Evolutionary conservation across 2,113 vertebrate species (phyloP).

Genomic region (Phoxinus phoxinus): DNA sequence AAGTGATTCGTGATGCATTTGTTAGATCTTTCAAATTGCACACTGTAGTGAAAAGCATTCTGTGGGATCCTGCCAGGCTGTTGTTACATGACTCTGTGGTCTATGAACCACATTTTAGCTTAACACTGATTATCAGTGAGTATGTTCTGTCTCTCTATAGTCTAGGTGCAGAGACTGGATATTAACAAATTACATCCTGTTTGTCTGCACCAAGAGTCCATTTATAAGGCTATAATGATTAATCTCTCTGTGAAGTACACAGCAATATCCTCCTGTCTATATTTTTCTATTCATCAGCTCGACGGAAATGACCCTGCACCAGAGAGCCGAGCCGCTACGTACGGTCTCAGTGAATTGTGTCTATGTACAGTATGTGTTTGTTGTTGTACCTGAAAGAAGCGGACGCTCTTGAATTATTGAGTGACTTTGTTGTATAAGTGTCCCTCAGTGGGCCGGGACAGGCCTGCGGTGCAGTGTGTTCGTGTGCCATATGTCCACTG

Average conservation of each 20-base stretch:
- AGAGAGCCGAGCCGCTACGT: not conserved
- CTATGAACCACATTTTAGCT: not conserved
- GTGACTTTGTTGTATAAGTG: conserved; percentile 55
- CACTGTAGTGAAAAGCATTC: conserved; percentile 17
- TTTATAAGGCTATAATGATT: conserved; percentile 35
- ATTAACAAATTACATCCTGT: conserved; percentile 41
- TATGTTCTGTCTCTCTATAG: not conserved
- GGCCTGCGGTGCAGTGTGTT: conserved; percentile 46
- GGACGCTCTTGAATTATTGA: conserved; percentile 53
- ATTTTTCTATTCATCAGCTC: conserved; percentile 22
- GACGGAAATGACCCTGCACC: conserved; percentile 19
- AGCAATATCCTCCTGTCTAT: conserved; percentile 24
- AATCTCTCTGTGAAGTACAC: conserved; percentile 22
- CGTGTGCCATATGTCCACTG: conserved; percentile 58
- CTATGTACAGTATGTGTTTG: conserved; percentile 29
- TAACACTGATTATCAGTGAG: not conserved
- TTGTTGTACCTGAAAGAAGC: conserved; percentile 36
- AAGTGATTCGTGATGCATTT: not conserved
- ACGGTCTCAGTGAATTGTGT: conserved; percentile 32
- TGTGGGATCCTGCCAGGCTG: conserved; percentile 14
- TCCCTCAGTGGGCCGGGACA: conserved; percentile 47
- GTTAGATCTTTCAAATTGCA: conserved; percentile 19
- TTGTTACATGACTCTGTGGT: conserved; percentile 33
- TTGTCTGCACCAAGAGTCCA: conserved; percentile 28
- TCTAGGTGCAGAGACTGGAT: conserved; percentile 12